phyloP scores from a whole-genome alignment of 2,113 vertebrate species.

The Larimichthys polyactis region DNA sequence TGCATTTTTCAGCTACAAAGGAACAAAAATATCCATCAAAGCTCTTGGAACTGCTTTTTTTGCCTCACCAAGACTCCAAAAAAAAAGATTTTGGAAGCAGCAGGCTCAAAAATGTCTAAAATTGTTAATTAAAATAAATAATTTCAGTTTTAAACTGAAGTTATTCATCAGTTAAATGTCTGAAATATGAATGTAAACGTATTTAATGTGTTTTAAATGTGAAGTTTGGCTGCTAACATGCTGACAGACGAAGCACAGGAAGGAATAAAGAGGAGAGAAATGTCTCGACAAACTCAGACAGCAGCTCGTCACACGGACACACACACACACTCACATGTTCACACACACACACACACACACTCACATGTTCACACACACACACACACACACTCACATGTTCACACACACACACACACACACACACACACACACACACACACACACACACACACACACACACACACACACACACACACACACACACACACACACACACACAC shows the following conservation, averaged over 20 bases:
- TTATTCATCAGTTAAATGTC: not conserved
- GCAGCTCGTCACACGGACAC: conserved; percentile 24
- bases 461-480: too few relatives aligned
- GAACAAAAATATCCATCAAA: not conserved
- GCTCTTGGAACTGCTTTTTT: too few relatives aligned
- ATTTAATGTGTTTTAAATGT: not conserved
- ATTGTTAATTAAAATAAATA: not conserved
- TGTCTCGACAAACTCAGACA: conserved; percentile 7
- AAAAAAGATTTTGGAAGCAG: too few relatives aligned
- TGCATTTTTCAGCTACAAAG: not conserved
- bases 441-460: too few relatives aligned
- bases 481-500: too few relatives aligned
- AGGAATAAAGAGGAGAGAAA: not conserved
- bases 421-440: too few relatives aligned
- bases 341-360: too few relatives aligned
- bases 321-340: not conserved
- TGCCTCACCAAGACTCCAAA: not conserved
- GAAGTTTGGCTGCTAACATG: conserved; percentile 40
- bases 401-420: too few relatives aligned
- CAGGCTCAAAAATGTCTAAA: too few relatives aligned
- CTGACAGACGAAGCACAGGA: not conserved
- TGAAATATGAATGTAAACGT: not conserved
- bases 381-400: too few relatives aligned
- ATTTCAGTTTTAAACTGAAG: not conserved
- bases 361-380: too few relatives aligned